Percentiles rank a stretch among this genome's conserved stretches.
Conservation (phyloP, 1,140 invertebrate genomes). For the Sinonovacula constricta region DNA sequence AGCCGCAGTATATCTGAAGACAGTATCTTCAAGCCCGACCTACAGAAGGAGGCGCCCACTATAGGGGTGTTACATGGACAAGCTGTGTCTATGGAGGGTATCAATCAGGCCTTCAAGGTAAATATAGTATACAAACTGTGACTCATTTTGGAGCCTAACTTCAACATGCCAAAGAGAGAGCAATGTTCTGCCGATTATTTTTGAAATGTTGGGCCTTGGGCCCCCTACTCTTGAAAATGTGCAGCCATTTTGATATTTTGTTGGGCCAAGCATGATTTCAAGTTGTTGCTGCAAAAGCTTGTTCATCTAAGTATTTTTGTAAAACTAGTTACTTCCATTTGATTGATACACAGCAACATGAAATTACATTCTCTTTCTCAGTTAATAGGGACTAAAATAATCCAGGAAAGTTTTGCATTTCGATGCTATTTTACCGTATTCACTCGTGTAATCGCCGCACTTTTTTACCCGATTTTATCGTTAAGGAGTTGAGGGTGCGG, state of each 20-base stretch:
- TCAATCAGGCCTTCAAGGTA: conserved; percentile 61
- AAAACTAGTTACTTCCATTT: no score
- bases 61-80: conserved; percentile 51
- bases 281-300: background rate
- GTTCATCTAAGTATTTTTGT: background rate
- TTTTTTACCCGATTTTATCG: no score
- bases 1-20: conserved; percentile 64
- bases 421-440: no score
- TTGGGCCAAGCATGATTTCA: background rate
- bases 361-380: no score
- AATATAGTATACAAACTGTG: background rate
- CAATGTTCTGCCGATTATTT: conserved; percentile 6
- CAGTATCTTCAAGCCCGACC: conserved; percentile 62
- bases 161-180: background rate
- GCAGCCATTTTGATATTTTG: background rate
- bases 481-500: no score
- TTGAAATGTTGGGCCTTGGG: background rate
- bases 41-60: conserved; percentile 48
- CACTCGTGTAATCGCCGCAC: no score
- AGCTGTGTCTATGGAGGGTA: conserved; percentile 62
- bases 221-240: background rate
- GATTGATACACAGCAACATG: no score
- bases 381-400: no score
- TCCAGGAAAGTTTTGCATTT: no score
- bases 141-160: background rate